Evolutionary conservation across 2,113 vertebrate species (phyloP).

Genomic region (Carassius carassius): DNA sequence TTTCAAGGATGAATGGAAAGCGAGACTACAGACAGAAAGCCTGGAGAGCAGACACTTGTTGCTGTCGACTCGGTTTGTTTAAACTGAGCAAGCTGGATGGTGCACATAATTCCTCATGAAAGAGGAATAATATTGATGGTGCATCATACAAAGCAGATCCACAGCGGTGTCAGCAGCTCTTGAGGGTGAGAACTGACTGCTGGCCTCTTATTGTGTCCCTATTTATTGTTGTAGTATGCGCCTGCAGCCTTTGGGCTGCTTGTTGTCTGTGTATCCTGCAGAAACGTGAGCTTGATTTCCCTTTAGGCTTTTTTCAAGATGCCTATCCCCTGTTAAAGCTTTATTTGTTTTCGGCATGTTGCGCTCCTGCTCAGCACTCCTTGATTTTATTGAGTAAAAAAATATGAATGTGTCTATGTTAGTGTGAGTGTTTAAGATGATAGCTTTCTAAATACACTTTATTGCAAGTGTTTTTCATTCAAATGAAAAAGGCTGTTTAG

Average conservation of each 20-base stretch:
- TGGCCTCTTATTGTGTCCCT: slow-evolving; percentile 6
- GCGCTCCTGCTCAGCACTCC: neutral
- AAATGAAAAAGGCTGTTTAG: neutral
- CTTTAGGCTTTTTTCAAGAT: neutral
- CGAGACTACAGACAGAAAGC: slow-evolving; percentile 30
- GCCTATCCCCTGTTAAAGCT: neutral
- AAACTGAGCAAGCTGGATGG: neutral
- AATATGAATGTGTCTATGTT: neutral
- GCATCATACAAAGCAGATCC: neutral
- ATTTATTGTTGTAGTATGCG: neutral
- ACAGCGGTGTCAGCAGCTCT: neutral
- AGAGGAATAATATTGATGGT: neutral
- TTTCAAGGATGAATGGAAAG: slow-evolving; percentile 31
- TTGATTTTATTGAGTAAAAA: slow-evolving; percentile 1
- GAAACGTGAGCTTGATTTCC: neutral
- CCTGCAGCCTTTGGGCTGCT: neutral
- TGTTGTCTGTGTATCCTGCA: neutral
- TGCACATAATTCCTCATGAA: slow-evolving; percentile 27
- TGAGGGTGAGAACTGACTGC: neutral
- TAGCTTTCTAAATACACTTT: slow-evolving; percentile 1
- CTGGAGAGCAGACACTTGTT: slow-evolving; percentile 34
- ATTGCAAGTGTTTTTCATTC: neutral
- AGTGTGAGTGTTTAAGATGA: neutral
- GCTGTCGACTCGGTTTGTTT: slow-evolving; percentile 10
- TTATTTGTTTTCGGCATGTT: slow-evolving; percentile 9